These are phyloP conservation scores for Leptinotarsa rubiginosa DNA, from an alignment of 2,888 invertebrate species.

Conservation along the genomic window DNA sequence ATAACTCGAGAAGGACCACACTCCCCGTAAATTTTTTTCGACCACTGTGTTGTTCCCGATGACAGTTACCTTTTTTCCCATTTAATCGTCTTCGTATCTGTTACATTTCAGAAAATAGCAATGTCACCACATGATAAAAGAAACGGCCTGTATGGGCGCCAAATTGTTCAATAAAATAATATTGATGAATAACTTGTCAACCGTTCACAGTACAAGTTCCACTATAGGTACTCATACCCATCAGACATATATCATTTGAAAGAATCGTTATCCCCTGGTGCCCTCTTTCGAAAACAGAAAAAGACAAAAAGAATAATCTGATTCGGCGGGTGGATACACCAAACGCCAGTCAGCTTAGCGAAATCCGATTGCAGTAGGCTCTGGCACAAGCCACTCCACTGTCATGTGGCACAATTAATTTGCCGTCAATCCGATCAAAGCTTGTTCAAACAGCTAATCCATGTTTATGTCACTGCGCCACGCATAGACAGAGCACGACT, in stretches of 20 bases:
- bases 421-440: conserved; percentile 64
- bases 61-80: too few relatives aligned
- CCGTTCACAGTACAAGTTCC: too few relatives aligned
- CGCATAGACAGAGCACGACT: conserved; percentile 43
- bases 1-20: too few relatives aligned
- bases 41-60: too few relatives aligned
- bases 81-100: too few relatives aligned
- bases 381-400: conserved; percentile 57
- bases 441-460: conserved; percentile 64
- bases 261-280: background rate
- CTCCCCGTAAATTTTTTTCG: too few relatives aligned
- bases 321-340: conserved; percentile 49
- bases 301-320: conserved; percentile 53
- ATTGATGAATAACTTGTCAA: too few relatives aligned
- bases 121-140: too few relatives aligned
- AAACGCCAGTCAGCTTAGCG: conserved; percentile 59
- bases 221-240: too few relatives aligned
- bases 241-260: background rate
- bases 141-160: too few relatives aligned
- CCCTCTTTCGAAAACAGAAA: conserved; percentile 25
- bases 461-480: conserved; percentile 62
- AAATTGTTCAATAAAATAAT: too few relatives aligned
- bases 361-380: conserved; percentile 62
- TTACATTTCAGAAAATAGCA: too few relatives aligned
- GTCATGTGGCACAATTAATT: conserved; percentile 65